A percentile compares a stretch with the other conserved stretches of the same genome.
These are phyloP conservation scores for Xylota sylvarum DNA, from an alignment of 2,888 invertebrate genomes.

Conservation along the genomic window DNA sequence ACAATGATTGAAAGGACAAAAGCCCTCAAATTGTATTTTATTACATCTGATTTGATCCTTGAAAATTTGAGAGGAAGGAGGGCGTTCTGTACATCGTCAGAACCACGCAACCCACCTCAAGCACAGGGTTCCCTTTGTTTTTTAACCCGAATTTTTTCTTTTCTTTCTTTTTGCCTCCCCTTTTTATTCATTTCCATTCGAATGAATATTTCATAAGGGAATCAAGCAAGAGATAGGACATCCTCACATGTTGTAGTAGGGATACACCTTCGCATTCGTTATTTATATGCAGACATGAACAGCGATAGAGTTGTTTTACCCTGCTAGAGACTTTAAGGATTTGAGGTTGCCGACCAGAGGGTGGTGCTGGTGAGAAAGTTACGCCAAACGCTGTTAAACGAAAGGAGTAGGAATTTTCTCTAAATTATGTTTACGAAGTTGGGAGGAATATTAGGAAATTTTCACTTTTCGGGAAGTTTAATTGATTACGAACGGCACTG, in stretches of 20 bases:
- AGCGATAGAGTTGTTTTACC: slow-evolving; percentile 23
- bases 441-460: slow-evolving; percentile 14
- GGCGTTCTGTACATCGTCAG: neutral
- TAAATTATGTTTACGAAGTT: neutral
- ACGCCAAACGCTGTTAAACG: neutral
- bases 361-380: slow-evolving; percentile 15
- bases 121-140: slow-evolving; percentile 4
- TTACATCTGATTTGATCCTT: slow-evolving; percentile 56
- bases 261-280: slow-evolving; percentile 33
- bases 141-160: slow-evolving; percentile 13
- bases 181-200: slow-evolving; percentile 55
- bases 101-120: slow-evolving; percentile 19
- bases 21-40: slow-evolving; percentile 57
- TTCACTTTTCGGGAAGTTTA: slow-evolving; percentile 43
- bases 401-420: neutral
- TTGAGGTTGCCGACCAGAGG: neutral
- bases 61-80: slow-evolving; percentile 29
- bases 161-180: neutral
- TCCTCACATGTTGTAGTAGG: slow-evolving; percentile 29
- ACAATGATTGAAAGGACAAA: slow-evolving; percentile 60
- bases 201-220: slow-evolving; percentile 75
- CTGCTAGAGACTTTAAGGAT: slow-evolving; percentile 22
- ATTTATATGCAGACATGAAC: slow-evolving; percentile 43
- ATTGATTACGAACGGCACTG: slow-evolving; percentile 48
- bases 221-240: slow-evolving; percentile 39